phyloP scores from a whole-genome alignment of 2,113 vertebrate species.

The Mungos mungo region DNA sequence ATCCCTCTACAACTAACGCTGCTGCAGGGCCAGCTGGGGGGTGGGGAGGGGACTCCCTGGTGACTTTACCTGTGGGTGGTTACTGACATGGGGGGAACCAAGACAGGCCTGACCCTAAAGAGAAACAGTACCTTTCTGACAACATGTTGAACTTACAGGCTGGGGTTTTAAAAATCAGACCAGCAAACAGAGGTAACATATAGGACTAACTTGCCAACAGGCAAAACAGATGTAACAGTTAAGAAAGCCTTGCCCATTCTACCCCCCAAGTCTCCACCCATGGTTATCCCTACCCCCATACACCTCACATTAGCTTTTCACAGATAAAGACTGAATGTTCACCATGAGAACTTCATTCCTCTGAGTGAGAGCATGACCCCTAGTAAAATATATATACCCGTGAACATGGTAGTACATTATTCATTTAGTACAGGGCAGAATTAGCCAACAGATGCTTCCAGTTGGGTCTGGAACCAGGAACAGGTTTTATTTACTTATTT shows the following conservation, averaged over 20 bases:
- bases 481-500: neutral
- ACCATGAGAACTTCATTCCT: neutral
- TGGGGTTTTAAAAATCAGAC: neutral
- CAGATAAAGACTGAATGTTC: neutral
- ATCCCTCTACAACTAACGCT: neutral
- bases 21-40: neutral
- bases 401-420: neutral
- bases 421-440: neutral
- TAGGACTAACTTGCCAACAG: neutral
- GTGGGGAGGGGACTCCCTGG: neutral
- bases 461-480: neutral
- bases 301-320: neutral
- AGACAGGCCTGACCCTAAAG: neutral
- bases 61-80: neutral
- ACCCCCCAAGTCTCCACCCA: rapidly evolving
- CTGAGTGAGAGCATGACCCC: neutral
- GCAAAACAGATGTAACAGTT: neutral
- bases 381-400: neutral
- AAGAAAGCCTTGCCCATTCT: neutral
- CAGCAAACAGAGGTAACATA: neutral
- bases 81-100: neutral
- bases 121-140: neutral
- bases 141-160: neutral
- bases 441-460: slow-evolving; percentile 1
- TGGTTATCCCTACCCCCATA: too few species aligned